These are phyloP conservation scores for Drosophila repletoides DNA, from an alignment of 1,140 invertebrate genomes.

Conservation along the genomic window DNA sequence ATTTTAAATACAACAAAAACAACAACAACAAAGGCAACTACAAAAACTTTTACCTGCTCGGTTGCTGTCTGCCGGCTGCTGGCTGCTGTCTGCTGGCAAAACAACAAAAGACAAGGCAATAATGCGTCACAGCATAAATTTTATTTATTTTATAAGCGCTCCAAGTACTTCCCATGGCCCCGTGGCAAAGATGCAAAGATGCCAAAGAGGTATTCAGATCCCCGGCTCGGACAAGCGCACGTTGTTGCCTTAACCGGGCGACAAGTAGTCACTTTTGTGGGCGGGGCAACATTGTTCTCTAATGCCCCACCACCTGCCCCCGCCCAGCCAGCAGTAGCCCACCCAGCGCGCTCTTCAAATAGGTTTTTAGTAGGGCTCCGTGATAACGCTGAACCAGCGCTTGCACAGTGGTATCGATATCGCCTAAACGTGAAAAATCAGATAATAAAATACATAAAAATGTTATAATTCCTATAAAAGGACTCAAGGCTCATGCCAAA, in stretches of 20 bases:
- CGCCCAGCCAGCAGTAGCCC: background rate
- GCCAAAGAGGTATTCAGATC: conserved; percentile 56
- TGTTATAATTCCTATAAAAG: no score
- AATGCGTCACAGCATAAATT: conserved; percentile 80
- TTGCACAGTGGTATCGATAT: no score
- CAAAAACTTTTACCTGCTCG: conserved; percentile 2
- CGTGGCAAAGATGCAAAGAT: conserved; percentile 43
- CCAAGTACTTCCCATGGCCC: conserved; percentile 53
- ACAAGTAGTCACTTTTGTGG: conserved; percentile 44
- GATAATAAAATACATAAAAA: no score
- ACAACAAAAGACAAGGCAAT: conserved; percentile 73
- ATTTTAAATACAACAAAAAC: conserved; percentile 71
- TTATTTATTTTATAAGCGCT: conserved; percentile 80
- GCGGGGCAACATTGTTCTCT: conserved; percentile 72
- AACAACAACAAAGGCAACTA: conserved; percentile 28
- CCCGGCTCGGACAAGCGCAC: conserved; percentile 1
- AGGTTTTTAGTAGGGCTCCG: conserved; percentile 67
- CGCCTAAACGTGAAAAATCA: no score
- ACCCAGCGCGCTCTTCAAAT: conserved; percentile 56
- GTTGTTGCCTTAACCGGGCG: conserved; percentile 19
- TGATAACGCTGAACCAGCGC: no score
- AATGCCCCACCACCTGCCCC: conserved; percentile 38
- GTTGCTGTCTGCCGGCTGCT: no score
- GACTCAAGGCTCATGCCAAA: no score
- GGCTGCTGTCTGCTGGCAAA: no score